These are phyloP conservation scores for Plutella xylostella DNA, from an alignment of 2,888 invertebrate genomes.

Conservation along the genomic window DNA sequence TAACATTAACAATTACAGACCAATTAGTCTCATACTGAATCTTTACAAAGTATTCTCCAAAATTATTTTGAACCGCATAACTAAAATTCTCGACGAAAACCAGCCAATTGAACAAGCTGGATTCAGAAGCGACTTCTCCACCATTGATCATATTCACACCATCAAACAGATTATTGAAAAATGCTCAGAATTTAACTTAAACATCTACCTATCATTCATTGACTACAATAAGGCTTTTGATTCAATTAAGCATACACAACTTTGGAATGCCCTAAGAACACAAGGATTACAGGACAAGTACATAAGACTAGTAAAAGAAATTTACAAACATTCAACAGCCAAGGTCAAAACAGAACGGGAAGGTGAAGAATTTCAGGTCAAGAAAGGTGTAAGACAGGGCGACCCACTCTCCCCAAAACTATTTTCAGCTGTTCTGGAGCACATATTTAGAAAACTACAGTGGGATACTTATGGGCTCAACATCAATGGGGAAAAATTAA, in stretches of 20 bases:
- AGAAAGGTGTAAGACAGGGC: conserved; percentile 8
- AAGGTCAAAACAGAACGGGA: conserved; percentile 11
- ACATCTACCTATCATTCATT: conserved; percentile 7
- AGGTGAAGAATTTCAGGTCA: conserved; percentile 8
- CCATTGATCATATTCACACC: not conserved
- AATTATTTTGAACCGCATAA: conserved; percentile 2
- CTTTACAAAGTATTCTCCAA: not conserved
- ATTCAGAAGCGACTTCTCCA: not conserved
- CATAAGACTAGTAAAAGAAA: conserved; percentile 10
- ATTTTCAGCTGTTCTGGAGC: conserved; percentile 10
- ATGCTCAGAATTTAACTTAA: not conserved
- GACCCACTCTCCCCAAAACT: conserved; percentile 10
- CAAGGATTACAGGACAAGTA: conserved; percentile 10
- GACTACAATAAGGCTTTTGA: conserved; percentile 18
- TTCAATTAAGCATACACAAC: conserved; percentile 13
- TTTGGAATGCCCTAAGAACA: conserved; percentile 15
- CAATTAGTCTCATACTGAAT: not conserved
- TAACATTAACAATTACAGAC: not conserved
- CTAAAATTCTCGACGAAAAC: not conserved
- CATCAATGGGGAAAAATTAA: not conserved
- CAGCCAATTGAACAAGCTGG: not conserved
- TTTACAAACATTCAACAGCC: conserved; percentile 8
- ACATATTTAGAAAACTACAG: conserved; percentile 1
- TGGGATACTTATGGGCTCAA: conserved; percentile 1
- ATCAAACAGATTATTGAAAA: not conserved